A percentile compares a stretch with the other conserved stretches of the same genome.
These are phyloP conservation scores for Meloe dianella DNA, from an alignment of 2,888 invertebrate genomes.

Conservation along the genomic window DNA sequence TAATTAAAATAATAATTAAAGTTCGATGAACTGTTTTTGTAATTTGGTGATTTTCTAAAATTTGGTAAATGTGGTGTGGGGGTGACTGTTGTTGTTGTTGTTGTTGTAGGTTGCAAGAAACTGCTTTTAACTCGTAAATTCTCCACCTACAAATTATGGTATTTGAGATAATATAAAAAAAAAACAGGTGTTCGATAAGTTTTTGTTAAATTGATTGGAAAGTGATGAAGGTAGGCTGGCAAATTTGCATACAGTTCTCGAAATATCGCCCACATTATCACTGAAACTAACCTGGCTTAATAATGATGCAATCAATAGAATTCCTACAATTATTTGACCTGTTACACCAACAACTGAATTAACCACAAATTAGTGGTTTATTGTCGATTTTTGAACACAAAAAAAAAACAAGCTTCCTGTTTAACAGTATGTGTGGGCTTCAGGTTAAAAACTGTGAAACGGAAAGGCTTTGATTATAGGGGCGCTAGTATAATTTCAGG, in stretches of 20 bases:
- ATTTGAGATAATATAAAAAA: too few relatives aligned
- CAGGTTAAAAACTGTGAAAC: conserved; percentile 4
- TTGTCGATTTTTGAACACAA: not conserved
- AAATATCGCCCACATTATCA: conserved; percentile 27
- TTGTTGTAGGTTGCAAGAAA: conserved; percentile 12
- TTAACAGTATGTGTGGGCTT: not conserved
- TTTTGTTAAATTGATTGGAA: conserved; percentile 23
- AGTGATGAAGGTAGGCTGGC: conserved; percentile 20
- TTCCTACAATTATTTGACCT: not conserved
- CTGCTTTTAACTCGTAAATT: conserved; percentile 20
- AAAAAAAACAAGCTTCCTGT: not conserved
- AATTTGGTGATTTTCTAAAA: conserved; percentile 9
- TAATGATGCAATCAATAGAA: not conserved
- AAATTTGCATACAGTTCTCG: conserved; percentile 25
- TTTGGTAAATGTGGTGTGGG: conserved; percentile 9
- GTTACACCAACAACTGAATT: not conserved
- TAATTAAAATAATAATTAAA: conserved; percentile 14
- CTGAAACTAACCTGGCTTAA: not conserved
- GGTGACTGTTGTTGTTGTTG: conserved; percentile 8
- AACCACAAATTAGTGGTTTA: not conserved
- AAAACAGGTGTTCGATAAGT: conserved; percentile 29
- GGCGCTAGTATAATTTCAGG: not conserved
- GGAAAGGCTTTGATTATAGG: conserved; percentile 6
- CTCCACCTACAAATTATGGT: conserved; percentile 15
- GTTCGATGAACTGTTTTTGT: not conserved